phyloP scores from a whole-genome alignment of 2,888 invertebrate species.

The Rhingia campestris region DNA sequence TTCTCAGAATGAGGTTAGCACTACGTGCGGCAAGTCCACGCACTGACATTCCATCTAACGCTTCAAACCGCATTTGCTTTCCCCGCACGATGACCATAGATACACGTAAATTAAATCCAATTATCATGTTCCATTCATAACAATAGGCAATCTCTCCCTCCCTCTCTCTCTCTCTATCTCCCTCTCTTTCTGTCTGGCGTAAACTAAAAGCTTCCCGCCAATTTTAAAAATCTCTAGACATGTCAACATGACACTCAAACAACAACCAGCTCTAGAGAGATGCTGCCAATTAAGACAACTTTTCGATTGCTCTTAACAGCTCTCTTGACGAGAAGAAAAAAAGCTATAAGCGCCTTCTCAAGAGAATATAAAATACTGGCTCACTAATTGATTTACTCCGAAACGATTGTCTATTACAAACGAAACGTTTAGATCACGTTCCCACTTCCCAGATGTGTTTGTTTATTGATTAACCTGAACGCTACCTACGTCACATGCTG shows the following conservation, averaged over 20 bases:
- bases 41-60: background rate
- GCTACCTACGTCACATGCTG: slow-evolving; percentile 52
- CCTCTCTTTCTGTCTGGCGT: background rate
- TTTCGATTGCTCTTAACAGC: slow-evolving; percentile 24
- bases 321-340: background rate
- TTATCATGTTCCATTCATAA: slow-evolving; percentile 14
- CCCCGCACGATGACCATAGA: background rate
- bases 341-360: slow-evolving; percentile 16
- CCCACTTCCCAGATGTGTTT: background rate
- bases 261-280: background rate
- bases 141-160: background rate
- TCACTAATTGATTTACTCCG: slow-evolving; percentile 1
- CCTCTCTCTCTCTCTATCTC: background rate
- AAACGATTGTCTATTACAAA: slow-evolving; percentile 7
- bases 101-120: background rate
- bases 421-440: slow-evolving; percentile 28
- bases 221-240: background rate
- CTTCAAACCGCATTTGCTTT: background rate
- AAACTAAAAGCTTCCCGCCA: background rate
- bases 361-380: slow-evolving; percentile 29
- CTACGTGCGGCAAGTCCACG: background rate
- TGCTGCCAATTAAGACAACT: background rate
- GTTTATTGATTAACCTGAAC: slow-evolving; percentile 33
- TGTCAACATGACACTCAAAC: background rate
- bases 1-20: background rate